Evolutionary conservation across 1,140 invertebrate genomes (phyloP).

Genomic region (Hestina assimilis): DNA sequence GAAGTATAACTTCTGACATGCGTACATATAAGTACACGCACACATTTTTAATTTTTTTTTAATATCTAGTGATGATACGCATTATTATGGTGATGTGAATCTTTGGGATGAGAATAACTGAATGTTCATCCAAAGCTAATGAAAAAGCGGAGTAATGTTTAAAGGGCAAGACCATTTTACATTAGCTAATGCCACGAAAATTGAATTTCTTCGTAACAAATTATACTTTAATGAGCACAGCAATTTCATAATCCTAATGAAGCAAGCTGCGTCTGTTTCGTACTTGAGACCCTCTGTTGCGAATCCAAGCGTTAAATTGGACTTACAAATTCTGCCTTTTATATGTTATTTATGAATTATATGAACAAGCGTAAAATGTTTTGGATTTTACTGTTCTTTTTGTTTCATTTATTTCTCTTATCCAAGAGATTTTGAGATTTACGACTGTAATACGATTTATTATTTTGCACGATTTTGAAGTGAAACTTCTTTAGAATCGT

Average conservation of each 20-base stretch:
- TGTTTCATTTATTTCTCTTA: neutral
- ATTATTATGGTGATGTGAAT: too few relatives aligned
- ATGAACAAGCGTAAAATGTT: neutral
- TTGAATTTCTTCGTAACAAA: slow-evolving; percentile 24
- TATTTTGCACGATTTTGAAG: too few relatives aligned
- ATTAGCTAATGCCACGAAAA: slow-evolving; percentile 19
- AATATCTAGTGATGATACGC: too few relatives aligned
- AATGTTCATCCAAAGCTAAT: neutral
- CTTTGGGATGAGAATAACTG: too few relatives aligned
- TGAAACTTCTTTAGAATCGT: too few relatives aligned
- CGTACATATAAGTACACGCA: too few relatives aligned
- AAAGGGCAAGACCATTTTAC: slow-evolving; percentile 7
- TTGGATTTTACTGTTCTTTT: neutral
- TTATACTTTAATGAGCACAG: slow-evolving; percentile 20
- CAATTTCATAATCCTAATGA: slow-evolving; percentile 27
- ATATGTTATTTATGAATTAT: slow-evolving; percentile 15
- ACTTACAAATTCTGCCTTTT: slow-evolving; percentile 15
- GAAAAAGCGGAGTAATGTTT: neutral
- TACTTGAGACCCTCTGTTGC: slow-evolving; percentile 3
- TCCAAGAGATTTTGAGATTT: neutral
- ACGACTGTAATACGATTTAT: neutral
- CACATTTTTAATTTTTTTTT: too few relatives aligned
- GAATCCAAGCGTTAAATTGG: slow-evolving; percentile 15
- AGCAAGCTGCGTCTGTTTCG: slow-evolving; percentile 15
- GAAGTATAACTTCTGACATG: too few relatives aligned